These are phyloP conservation scores for Atethmia centrago DNA, from an alignment of 2,888 invertebrate genomes.

Conservation along the genomic window DNA sequence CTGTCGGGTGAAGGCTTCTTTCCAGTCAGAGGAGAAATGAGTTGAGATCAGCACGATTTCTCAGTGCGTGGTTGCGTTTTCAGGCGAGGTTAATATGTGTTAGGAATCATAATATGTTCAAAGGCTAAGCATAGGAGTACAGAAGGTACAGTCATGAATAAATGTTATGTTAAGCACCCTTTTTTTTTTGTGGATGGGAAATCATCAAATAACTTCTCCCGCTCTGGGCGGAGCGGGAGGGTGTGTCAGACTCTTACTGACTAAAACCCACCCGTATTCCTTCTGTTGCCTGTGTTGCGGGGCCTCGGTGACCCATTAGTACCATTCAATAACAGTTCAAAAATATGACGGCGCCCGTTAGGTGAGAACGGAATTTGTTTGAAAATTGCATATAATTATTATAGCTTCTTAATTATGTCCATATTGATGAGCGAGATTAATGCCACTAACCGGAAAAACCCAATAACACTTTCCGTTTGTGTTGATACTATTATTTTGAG, in stretches of 20 bases:
- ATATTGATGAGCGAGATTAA: neutral
- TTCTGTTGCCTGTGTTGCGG: too few species aligned
- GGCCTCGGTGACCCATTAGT: too few species aligned
- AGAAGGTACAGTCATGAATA: neutral
- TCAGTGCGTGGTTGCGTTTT: neutral
- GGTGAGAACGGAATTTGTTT: neutral
- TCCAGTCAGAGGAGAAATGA: neutral
- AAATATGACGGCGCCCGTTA: neutral
- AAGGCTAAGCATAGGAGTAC: neutral
- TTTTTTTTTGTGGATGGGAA: too few species aligned
- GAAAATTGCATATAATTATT: neutral
- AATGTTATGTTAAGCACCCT: neutral
- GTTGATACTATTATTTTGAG: neutral
- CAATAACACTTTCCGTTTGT: neutral
- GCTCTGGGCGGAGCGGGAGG: too few species aligned
- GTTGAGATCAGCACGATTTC: neutral
- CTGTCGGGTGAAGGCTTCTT: too few species aligned
- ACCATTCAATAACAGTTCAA: neutral
- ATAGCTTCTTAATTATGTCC: neutral
- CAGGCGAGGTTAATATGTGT: neutral
- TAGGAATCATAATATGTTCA: neutral
- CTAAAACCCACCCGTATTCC: too few species aligned
- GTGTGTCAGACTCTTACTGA: too few species aligned
- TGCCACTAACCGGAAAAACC: neutral
- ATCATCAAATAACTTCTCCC: too few species aligned